A percentile compares a stretch with the other conserved stretches of the same genome.
Evolutionary conservation across 2,113 vertebrate species (phyloP).

Genomic region (Elephas maximus): DNA sequence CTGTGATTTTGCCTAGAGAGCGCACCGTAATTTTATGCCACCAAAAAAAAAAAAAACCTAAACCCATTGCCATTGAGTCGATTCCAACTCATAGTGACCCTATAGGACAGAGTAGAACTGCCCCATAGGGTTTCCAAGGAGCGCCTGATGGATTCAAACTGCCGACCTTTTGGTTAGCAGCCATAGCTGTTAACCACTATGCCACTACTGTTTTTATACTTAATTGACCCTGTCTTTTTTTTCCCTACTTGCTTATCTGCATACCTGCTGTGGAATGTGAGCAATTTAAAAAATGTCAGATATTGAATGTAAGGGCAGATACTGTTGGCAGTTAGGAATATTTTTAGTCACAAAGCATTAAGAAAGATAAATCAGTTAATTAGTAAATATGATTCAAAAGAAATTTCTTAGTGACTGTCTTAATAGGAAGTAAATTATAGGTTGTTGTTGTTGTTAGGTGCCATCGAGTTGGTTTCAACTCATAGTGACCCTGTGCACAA

Average conservation of each 20-base stretch:
- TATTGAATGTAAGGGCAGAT: constrained; percentile 9
- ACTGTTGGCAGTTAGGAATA: not conserved
- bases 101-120: too few species aligned
- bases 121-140: too few species aligned
- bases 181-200: too few species aligned
- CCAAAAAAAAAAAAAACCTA: too few species aligned
- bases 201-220: not conserved
- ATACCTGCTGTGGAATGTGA: constrained; percentile 12
- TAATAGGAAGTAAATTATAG: not conserved
- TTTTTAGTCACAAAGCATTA: constrained; percentile 41
- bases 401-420: constrained; percentile 46
- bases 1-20: constrained; percentile 37
- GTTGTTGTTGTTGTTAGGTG: too few species aligned
- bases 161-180: too few species aligned
- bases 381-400: constrained; percentile 55
- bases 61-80: too few species aligned
- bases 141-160: not conserved
- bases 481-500: too few species aligned
- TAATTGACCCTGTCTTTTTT: not conserved
- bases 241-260: constrained; percentile 1
- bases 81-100: too few species aligned
- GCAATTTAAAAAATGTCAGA: not conserved
- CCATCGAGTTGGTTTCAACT: too few species aligned
- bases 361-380: constrained; percentile 18
- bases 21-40: constrained; percentile 3